Base-by-base conservation (phyloP, 1,140 invertebrate genomes). In the Drosophila nasuta region DNA sequence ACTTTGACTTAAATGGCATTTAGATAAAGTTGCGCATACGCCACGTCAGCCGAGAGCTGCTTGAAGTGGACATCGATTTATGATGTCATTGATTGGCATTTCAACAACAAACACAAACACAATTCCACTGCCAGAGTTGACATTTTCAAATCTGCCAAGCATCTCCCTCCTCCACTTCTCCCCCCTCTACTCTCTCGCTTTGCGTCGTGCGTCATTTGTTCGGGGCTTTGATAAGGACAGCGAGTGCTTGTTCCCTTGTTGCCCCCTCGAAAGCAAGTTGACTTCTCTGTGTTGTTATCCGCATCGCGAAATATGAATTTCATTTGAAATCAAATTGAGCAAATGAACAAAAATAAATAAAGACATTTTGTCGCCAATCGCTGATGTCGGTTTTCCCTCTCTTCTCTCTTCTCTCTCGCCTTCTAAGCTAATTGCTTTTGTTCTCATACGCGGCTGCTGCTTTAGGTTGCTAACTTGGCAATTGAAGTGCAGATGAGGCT, bases 281-380 rank as follows among this genome's bases (percentile, higher is more conserved):
- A 11, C 54, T 45, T 6, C 64, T 73, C 33, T 38, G 20, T 49
- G 8, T 56, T 74, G 20, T 69, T 46, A 49, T 69, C 52, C 15
- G 35, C 33, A 51, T 51, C 51, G 80, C 64, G 28, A 85, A 89
- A 89, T 88, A 89, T 88, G 81, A 85, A 76, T 85, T 85, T 80
- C 64, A 88, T 88, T 89, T 75, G 71, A 70, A 78, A 88, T 80
- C 81, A 79, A 88, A 83, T 88, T 80, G 82, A 78, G 70, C 65
- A 69, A 75, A 43, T 38, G 30, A 30, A 45, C n/a, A 54, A 65
- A 83, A 52, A 63, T 75, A 67, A 82, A 83, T 88, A 83, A 88
- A 88, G 77, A 88, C 75, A 79, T 79, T 81, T 85, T 73, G 85
- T 89, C 77, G 85, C 62, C 77, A 72, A n/a, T 43, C 17, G 3